Evolutionary conservation across 92 coral and sea anemone species (phyloP).

Genomic region (Micromussa lordhowensis): DNA sequence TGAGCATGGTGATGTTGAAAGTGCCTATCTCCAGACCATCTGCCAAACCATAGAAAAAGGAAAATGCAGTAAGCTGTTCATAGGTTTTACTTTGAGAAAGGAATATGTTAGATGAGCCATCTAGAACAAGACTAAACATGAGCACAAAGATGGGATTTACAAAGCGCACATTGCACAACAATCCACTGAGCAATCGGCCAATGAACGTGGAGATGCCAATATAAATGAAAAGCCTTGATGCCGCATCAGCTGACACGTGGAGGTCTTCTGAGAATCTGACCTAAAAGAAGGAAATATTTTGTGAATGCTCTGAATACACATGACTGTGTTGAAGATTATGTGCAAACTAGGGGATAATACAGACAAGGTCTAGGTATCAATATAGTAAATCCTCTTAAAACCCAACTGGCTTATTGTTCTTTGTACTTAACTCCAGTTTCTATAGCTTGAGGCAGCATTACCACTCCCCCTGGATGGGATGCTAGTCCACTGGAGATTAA

Average conservation of each 20-base stretch:
- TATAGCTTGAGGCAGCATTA: no score
- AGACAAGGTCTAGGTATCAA: no score
- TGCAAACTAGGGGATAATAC: no score
- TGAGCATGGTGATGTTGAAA: conserved; percentile 46
- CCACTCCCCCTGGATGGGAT: no score
- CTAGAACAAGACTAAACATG: conserved; percentile 44
- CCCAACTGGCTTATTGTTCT: no score
- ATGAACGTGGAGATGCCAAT: conserved; percentile 71
- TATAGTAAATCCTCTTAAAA: no score
- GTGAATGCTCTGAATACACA: no score
- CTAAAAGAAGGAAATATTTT: conserved; percentile 16
- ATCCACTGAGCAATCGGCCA: conserved; percentile 68
- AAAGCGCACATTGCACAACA: conserved; percentile 54
- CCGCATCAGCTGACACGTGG: conserved; percentile 56
- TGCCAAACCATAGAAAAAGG: conserved; percentile 63
- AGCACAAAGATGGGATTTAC: conserved; percentile 46
- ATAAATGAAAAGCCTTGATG: conserved; percentile 73
- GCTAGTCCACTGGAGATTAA: no score
- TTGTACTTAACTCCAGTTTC: no score
- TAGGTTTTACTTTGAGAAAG: conserved; percentile 49
- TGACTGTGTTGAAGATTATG: no score
- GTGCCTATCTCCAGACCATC: conserved; percentile 64
- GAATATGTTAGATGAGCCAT: conserved; percentile 37
- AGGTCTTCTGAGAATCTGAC: conserved; percentile 69
- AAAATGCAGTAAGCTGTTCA: conserved; percentile 43